Conservation (phyloP, 2,888 invertebrate genomes). For the Deilephila elpenor region DNA sequence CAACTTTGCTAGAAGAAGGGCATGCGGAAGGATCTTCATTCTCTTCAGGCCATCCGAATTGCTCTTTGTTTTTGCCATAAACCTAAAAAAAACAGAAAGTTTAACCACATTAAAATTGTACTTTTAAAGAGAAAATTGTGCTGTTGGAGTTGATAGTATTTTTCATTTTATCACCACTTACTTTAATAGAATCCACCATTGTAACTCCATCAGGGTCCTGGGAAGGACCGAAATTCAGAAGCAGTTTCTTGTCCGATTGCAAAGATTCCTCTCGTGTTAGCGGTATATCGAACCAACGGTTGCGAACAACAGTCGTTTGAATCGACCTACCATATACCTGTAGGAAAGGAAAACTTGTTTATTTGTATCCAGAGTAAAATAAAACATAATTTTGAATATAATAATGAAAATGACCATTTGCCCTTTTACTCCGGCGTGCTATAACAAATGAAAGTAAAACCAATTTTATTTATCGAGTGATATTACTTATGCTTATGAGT, state of each 20-base stretch:
- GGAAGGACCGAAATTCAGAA: conserved; percentile 92
- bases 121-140: neutral
- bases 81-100: conserved; percentile 64
- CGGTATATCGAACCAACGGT: conserved; percentile 98
- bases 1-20: conserved; percentile 75
- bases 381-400: conserved; percentile 1
- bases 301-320: conserved; percentile 88
- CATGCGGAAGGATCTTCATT: conserved; percentile 89
- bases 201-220: conserved; percentile 94
- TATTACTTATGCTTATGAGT: neutral
- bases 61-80: conserved; percentile 97
- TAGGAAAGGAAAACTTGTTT: conserved; percentile 25
- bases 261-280: conserved; percentile 96
- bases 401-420: conserved; percentile 20
- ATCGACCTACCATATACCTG: conserved; percentile 89
- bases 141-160: neutral
- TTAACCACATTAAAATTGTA: neutral
- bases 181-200: conserved; percentile 97
- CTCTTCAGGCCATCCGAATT: conserved; percentile 99
- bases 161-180: conserved; percentile 58
- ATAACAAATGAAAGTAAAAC: conserved; percentile 29
- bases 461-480: conserved; percentile 8
- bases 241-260: conserved; percentile 95
- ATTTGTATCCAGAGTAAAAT: neutral
- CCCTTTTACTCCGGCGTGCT: conserved; percentile 24